phyloP scores from a whole-genome alignment of 2,888 invertebrate species.

The Papilio gigon region DNA sequence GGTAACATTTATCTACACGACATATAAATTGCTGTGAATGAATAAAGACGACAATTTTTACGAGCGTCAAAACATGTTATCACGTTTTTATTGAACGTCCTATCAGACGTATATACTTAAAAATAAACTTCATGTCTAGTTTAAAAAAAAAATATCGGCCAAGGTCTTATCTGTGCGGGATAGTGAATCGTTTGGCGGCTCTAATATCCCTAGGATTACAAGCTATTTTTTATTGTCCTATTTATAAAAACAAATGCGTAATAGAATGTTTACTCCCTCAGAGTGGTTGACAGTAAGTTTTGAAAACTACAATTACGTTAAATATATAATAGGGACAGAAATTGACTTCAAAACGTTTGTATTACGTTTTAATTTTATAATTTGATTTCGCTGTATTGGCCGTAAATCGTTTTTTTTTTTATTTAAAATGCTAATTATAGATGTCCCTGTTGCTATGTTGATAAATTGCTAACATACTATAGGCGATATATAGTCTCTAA shows the following conservation, averaged over 20 bases:
- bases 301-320: too few species aligned
- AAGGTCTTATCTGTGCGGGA: conserved; percentile 29
- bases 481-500: neutral
- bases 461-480: conserved; percentile 21
- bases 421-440: neutral
- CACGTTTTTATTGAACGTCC: neutral
- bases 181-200: neutral
- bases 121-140: conserved; percentile 10
- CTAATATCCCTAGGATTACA: neutral
- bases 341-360: too few species aligned
- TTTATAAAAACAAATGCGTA: neutral
- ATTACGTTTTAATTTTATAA: too few species aligned
- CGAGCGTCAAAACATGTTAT: neutral
- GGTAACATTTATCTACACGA: neutral
- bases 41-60: neutral
- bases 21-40: neutral
- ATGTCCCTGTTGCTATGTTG: neutral
- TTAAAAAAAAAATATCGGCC: conserved; percentile 34
- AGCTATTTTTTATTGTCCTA: neutral
- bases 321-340: too few species aligned
- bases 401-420: too few species aligned
- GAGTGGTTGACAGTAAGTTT: too few species aligned
- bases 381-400: too few species aligned
- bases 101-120: conserved; percentile 4
- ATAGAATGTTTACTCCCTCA: neutral